Base-by-base conservation (phyloP, 1,140 invertebrate species). In the Apis florea region DNA sequence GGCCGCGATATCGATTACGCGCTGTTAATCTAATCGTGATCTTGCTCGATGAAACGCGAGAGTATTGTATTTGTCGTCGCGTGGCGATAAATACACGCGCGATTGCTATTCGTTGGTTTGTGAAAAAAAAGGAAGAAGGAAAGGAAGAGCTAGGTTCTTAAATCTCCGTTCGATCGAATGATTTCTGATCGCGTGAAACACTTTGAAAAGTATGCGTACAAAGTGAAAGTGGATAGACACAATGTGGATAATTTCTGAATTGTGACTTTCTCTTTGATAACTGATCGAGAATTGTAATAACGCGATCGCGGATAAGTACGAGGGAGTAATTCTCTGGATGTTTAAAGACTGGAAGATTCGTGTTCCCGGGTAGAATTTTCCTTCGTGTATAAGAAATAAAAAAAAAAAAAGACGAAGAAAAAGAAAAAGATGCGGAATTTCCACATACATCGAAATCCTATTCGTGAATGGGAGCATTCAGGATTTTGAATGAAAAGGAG, bases 211-310 rank as follows among this genome's bases (percentile, higher is more conserved):
- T 21, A 11, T 4, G 17, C 53, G 49, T 77, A 26, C n/a, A 8
- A 12, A 79, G 78, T 56, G 78, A 73, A 79, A 79, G 78, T 79
- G 26, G 13, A 15, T n/a, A n/a, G n/a, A n/a, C n/a, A 15, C 13
- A 2, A 12, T 15, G 12, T 53, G 51, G 12, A 13, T 53, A 53
- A 53, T 53, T 15, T 3, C 1, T 53, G 51, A 40, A 12, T 9
- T 3, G n/a, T n/a, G n/a, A 66, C 17, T 11, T 21, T 2, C 12
- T 19, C 11, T 1, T 40, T 2, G 11, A 31, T 2, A 15, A 53
- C 13, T 12, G 13, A 51, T 13, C 1, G 31, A 13, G 13, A 53
- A 53, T 53, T 15, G 1, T 12, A 12, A 53, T 4, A 53, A 11
- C 12, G 1, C 9, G 49, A 12, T 53, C 4, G 1, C 51, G 12